Evolutionary conservation across 2,888 invertebrate genomes (phyloP), one percentile per base, ranked within the genome.

Genomic region (Priocnemis perturbator): DNA sequence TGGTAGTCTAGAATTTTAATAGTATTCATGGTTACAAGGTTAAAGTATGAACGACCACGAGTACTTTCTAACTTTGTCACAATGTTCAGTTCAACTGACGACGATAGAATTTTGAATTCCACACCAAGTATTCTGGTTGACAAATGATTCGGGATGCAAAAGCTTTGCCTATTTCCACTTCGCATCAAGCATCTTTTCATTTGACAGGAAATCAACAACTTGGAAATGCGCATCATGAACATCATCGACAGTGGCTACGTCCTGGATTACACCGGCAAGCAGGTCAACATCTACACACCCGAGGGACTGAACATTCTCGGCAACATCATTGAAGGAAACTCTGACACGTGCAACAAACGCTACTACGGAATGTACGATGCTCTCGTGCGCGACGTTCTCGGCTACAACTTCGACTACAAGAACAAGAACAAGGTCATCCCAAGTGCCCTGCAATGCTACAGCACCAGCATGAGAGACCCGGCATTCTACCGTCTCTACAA

Each of bases 401-500:
- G 90, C 26, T 85, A 84, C 80, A 87, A 87, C 73, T 84, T 86
- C 53, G 89, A 90, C 67, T 88, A 88, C 71, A 81, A 86, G 47
- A 84, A 87, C 78, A 87, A 89, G 74, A 85, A 88, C 81, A 85
- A 91, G 73, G 86, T 91, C 21, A 87, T 91, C 0, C 94, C 94
- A 11, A 93, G 93, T 60, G 91, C 90, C 0, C 88, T 94, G 76
- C 93, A 94, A 82, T 91, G 93, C 80, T 93, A 92, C 85, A 92
- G 93, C 84, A 94, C 94, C 14, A 91, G 91, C 60, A 87, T 93
- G 72, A 92, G 94, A 67, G 95, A 95, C 82, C 94, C 94, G 4
- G 92, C 93, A 19, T 94, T 93, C 91, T 95, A 93, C 90, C 91
- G 92, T 87, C 89, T 94, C 69, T 91, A 91, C 91, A 93, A 93